Evolutionary conservation across 2,888 invertebrate genomes (phyloP), one percentile per base, ranked within the genome.

Genomic region (Drosophila affinis): DNA sequence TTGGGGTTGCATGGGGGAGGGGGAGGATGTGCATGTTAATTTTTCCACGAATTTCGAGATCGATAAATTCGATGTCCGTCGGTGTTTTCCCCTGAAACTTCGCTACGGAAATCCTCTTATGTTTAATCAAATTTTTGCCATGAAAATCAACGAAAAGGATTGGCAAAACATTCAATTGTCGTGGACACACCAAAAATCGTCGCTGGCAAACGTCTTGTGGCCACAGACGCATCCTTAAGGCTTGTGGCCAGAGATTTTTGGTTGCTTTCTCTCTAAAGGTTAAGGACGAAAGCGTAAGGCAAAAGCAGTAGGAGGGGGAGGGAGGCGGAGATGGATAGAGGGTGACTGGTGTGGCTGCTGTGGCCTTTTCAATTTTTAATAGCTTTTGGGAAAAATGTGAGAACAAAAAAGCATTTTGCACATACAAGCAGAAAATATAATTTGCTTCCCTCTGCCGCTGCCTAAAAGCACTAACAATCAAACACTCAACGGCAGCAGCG

Each of bases 391-490:
- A 44, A 62, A 75, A 71, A 51, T 61, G 59, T 57, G 39, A 3
- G 5, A n/a, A 39, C 14, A 39, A n/a, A 61, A 75, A 71, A 62
- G 55, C 62, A 71, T 75, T 78, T 70, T 78, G 75, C 75, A 74
- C 76, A 79, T 76, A 79, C 69, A 78, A 78, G 39, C 39, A 84
- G 81, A 72, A 84, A 84, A 84, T 81, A 87, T 77, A 81, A 84
- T 84, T 84, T 80, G 67, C 77, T n/a, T n/a, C 39, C 14, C 32
- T 3, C 34, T 34, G 34, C 34, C 34, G 73, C 70, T 77, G 61
- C 65, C 75, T 75, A 72, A 71, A 75, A 75, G 75, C 75, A 64
- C 75, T 71, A 75, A 75, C 75, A 75, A 74, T 75, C 55, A 72
- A 58, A 55, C 48, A 59, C 65, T 57, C 64, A 39, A 63, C 62